Percentiles rank a stretch among this genome's conserved stretches.
Conservation (phyloP, 1,140 invertebrate species). For the Bicyclus anynana region DNA sequence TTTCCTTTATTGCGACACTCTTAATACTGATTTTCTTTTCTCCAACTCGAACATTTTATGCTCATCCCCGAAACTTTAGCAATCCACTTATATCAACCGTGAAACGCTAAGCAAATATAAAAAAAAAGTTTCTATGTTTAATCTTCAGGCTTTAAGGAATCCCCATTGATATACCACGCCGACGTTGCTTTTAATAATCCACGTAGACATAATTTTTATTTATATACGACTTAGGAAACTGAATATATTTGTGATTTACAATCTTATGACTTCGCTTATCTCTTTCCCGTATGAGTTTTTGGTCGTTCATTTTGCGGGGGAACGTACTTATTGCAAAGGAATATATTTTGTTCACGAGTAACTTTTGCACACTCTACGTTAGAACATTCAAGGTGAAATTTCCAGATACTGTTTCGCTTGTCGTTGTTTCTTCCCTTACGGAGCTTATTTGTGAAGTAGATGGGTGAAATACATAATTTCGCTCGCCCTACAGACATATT, state of each 20-base stretch:
- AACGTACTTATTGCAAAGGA: constrained; percentile 1
- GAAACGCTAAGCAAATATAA: constrained; percentile 72
- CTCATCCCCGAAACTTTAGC: constrained; percentile 73
- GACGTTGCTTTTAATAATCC: constrained; percentile 64
- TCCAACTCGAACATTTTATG: constrained; percentile 67
- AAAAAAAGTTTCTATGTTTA: constrained; percentile 67
- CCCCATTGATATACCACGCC: constrained; percentile 64
- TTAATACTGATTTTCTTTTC: constrained; percentile 66
- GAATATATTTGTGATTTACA: constrained; percentile 22
- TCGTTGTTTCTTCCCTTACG: constrained; percentile 7
- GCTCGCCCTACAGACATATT: constrained; percentile 44
- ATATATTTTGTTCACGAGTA: constrained; percentile 21
- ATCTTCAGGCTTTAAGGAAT: constrained; percentile 69
- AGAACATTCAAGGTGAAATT: constrained; percentile 9
- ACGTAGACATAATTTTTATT: constrained; percentile 49
- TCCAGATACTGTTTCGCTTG: constrained; percentile 1
- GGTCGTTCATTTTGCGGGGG: not conserved
- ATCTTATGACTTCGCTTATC: constrained; percentile 23
- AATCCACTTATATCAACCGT: constrained; percentile 75
- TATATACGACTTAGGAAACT: constrained; percentile 36
- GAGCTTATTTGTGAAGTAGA: constrained; percentile 63
- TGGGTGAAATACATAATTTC: constrained; percentile 60
- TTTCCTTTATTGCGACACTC: constrained; percentile 65
- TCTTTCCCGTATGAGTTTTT: constrained; percentile 16
- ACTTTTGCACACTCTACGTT: constrained; percentile 12